A percentile compares a stretch with the other conserved stretches of the same genome.
Evolutionary conservation across 2,888 invertebrate species (phyloP).

Genomic region (Flexamia atlantica): DNA sequence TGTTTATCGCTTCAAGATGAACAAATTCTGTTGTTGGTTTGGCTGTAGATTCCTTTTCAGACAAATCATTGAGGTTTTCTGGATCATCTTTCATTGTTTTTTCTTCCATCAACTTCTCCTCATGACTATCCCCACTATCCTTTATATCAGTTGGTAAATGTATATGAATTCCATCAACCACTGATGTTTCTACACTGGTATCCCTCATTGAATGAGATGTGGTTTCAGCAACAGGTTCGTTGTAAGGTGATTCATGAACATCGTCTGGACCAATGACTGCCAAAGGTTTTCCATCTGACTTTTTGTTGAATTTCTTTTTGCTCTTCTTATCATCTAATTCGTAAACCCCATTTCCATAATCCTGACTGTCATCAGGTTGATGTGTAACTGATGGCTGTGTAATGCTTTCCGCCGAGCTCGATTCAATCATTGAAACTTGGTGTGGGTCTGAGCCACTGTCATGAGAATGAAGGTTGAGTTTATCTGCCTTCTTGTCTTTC

Average conservation of each 20-base stretch:
- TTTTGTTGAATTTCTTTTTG: constrained; percentile 59
- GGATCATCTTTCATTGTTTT: background rate
- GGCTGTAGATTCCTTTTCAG: constrained; percentile 28
- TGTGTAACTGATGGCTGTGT: background rate
- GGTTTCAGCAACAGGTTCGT: background rate
- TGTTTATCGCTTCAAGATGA: constrained; percentile 4
- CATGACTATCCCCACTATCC: background rate
- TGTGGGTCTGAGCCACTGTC: background rate
- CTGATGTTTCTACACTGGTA: background rate
- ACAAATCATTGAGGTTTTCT: background rate
- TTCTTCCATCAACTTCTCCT: background rate
- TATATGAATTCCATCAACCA: background rate
- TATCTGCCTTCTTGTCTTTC: constrained; percentile 59
- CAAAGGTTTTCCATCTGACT: constrained; percentile 35
- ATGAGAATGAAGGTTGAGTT: constrained; percentile 32
- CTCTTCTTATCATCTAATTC: constrained; percentile 56
- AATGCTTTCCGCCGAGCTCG: background rate
- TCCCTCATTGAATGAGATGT: background rate
- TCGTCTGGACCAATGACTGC: background rate
- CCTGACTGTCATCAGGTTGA: constrained; percentile 44
- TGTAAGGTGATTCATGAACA: background rate
- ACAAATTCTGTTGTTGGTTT: background rate
- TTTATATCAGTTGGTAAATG: background rate
- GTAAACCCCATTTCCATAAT: constrained; percentile 59
- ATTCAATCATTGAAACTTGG: background rate